Evolutionary conservation across 2,113 vertebrate species (phyloP), one percentile per base, ranked within the genome.

Genomic region (Heteronetta atricapilla): DNA sequence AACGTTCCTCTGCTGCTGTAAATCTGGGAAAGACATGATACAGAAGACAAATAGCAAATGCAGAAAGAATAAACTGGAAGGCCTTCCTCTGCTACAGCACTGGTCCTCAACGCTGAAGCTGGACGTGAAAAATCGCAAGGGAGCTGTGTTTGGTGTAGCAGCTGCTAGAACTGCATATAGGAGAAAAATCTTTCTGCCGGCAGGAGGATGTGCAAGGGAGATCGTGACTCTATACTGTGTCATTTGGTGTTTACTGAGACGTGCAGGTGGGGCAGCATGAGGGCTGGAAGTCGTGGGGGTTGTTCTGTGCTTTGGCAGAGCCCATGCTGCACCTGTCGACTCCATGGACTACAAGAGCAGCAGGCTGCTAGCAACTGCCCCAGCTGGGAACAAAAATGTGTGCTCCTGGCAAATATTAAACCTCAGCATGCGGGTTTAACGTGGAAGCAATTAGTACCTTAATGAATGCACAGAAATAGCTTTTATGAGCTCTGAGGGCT

Each of bases 181-280:
- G 38, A 55, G 58, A 38, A 82, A 29, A 73, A 33, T 21, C 53
- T 73, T 67, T 38, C 70, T 70, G 52, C 33, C 28, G 23, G 6
- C 19, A 6, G 9, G 23, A 25, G 23, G 33, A 11, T 9, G 10
- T 38, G 31, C 2, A 21, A 0, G 26, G 40, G 12, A 68, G 34
- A 36, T 8, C 18, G 7, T 1, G 2, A 4, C 21, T n/a, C 22
- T 1, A 2, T 38, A 42, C 50, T 55, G 40, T 1, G 1, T 33
- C 56, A 50, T 63, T 56, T 8, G 18, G 50, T 17, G 23, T 7
- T 14, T 19, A 5, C 10, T 10, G 50, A 10, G 29, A 15, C 0
- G 1, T 8, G 50, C 18, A 11, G 29, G 42, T 0, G 0, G 33
- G 10, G 44, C 29, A 50, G n/a, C 0, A 1, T 8, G 0, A 23